phyloP scores from a whole-genome alignment of 2,797 vertebrate genomes.

The Morelia viridis region DNA sequence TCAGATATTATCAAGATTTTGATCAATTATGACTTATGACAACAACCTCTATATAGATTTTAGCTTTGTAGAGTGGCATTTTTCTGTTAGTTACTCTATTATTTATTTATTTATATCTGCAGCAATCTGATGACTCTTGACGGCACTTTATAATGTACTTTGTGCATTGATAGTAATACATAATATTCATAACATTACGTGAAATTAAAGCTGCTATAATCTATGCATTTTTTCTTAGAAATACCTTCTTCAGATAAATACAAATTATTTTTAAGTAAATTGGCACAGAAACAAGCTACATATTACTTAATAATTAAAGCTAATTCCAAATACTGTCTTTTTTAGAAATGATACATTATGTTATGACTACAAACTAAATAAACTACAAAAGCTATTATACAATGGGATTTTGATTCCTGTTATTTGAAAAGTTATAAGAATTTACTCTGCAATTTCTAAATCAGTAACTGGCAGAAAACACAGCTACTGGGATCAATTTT shows the following conservation, averaged over 20 bases:
- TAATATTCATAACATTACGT: neutral
- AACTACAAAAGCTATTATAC: neutral
- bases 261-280: neutral
- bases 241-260: neutral
- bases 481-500: neutral
- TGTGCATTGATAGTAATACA: neutral
- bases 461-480: neutral
- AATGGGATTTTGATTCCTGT: conserved; percentile 8
- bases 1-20: neutral
- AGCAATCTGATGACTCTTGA: neutral
- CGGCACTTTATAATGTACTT: neutral
- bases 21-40: neutral
- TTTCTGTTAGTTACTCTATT: neutral
- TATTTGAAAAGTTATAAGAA: neutral
- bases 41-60: neutral
- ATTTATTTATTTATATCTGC: neutral
- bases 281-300: neutral
- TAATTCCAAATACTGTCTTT: neutral
- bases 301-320: neutral
- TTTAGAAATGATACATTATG: neutral
- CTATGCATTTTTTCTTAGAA: neutral
- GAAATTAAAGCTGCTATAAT: neutral
- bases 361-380: neutral
- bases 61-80: neutral
- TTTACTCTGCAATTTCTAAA: neutral